Base-by-base conservation (phyloP, 2,113 vertebrate genomes). In the Mixornis gularis region DNA sequence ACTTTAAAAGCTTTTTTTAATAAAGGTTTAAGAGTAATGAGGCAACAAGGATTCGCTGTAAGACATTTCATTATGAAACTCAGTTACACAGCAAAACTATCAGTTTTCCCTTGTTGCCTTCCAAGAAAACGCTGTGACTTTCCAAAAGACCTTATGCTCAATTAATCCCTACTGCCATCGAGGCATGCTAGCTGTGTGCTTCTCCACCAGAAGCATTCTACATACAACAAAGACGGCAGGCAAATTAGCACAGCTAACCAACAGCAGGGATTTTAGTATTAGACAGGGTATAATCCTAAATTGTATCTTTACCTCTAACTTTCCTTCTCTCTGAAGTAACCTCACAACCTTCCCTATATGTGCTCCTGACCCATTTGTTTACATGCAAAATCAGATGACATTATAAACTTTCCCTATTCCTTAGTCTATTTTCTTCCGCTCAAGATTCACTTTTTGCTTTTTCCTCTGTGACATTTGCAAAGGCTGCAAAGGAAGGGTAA, bases 21-120 rank as follows among this genome's bases (percentile, higher is more conserved):
- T 87, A 94, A 92, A 95, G 58, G 5, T 91, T 95, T 92, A 92
- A 94, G 62, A 92, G 84, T 66, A 94, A 93, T 91, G 91, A 83
- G 66, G 52, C 87, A 95, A 93, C 63, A 38, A 91, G 34, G 44
- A 77, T 81, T 92, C 20, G 4, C 56, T 41, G 34, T 87, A 87
- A 96, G 87, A 66, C 59, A 79, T 78, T 90, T 92, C 77, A 83
- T 84, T 89, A 70, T 73, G 74, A 83, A 94, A 71, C 60, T 86
- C 73, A 41, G 76, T 80, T 83, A 48, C 79, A 68, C 44, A 72
- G 70, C 64, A 90, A 89, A 95, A 84, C 77, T 91, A 87, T 56
- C 62, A 10, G 65, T 91, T 93, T 94, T 89, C 84, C 63, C 70
- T 86, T 80, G 71, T 66, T 96, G 72, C 29, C 56, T 90, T 87